A percentile compares a stretch with the other conserved stretches of the same genome.
These are phyloP conservation scores for Leptinotarsa juncta DNA, from an alignment of 2,888 invertebrate genomes.

Conservation along the genomic window DNA sequence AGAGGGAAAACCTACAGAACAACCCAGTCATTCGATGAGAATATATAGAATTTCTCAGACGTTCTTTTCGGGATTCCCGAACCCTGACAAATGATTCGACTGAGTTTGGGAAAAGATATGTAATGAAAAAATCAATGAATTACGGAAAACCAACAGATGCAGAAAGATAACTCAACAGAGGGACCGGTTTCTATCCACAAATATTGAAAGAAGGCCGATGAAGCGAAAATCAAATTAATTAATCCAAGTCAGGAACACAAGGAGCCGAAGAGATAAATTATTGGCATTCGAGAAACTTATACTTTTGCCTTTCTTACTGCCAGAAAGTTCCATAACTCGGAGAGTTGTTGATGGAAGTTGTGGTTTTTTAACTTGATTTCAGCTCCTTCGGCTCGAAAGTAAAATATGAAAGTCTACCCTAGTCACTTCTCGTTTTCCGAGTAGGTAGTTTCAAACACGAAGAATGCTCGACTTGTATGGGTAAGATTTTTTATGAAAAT, in stretches of 20 bases:
- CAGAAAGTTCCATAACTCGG: constrained; percentile 29
- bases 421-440: constrained; percentile 15
- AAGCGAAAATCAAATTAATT: constrained; percentile 51
- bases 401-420: constrained; percentile 28
- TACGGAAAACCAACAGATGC: constrained; percentile 9
- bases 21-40: no score
- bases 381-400: constrained; percentile 28
- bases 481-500: background rate
- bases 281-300: constrained; percentile 31
- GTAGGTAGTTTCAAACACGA: constrained; percentile 19
- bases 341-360: constrained; percentile 34
- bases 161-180: constrained; percentile 14
- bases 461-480: constrained; percentile 18
- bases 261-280: constrained; percentile 51
- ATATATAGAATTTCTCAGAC: no score
- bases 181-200: constrained; percentile 8
- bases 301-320: constrained; percentile 34
- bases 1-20: no score
- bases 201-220: constrained; percentile 20
- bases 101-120: background rate
- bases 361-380: constrained; percentile 30
- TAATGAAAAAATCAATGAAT: background rate
- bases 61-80: background rate
- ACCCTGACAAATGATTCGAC: background rate
- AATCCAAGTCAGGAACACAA: constrained; percentile 54